Conservation (phyloP, 1,140 invertebrate genomes). For the Solenopsis invicta region DNA sequence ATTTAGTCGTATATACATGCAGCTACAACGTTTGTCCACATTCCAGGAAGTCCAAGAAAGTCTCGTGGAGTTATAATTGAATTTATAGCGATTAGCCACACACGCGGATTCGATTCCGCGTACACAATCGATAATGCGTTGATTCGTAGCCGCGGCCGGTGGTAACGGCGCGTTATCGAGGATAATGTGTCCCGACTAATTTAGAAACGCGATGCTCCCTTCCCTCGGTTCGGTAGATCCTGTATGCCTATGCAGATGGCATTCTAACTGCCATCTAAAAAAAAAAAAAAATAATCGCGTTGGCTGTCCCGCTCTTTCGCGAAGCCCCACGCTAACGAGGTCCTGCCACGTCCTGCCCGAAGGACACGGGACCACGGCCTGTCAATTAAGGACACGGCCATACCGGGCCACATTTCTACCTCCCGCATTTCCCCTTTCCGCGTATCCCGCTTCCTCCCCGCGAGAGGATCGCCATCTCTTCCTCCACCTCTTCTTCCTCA, state of each 20-base stretch:
- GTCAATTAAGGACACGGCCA: conserved; percentile 87
- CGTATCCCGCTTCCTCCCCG: conserved; percentile 8
- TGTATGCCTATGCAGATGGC: conserved; percentile 82
- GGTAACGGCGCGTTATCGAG: conserved; percentile 83
- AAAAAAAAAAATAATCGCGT: conserved; percentile 37
- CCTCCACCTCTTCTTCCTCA: conserved; percentile 58
- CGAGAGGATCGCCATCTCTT: conserved; percentile 59
- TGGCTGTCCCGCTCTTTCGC: conserved; percentile 59
- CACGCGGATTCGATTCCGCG: conserved; percentile 61
- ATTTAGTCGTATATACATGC: not conserved
- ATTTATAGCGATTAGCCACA: conserved; percentile 73
- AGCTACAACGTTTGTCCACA: not conserved
- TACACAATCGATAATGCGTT: conserved; percentile 75
- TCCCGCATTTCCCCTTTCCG: conserved; percentile 63
- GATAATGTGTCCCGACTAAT: conserved; percentile 86
- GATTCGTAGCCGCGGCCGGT: conserved; percentile 74
- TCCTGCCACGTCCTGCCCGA: conserved; percentile 83
- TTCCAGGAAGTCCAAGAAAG: not conserved
- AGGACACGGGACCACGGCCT: conserved; percentile 84
- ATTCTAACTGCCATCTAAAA: conserved; percentile 82
- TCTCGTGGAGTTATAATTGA: conserved; percentile 61
- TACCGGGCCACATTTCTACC: conserved; percentile 85
- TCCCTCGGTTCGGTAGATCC: conserved; percentile 73
- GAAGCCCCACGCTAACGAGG: conserved; percentile 84
- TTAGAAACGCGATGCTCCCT: conserved; percentile 83